phyloP scores from a whole-genome alignment of 1,140 invertebrate genomes.

The Apolygus lucorum region DNA sequence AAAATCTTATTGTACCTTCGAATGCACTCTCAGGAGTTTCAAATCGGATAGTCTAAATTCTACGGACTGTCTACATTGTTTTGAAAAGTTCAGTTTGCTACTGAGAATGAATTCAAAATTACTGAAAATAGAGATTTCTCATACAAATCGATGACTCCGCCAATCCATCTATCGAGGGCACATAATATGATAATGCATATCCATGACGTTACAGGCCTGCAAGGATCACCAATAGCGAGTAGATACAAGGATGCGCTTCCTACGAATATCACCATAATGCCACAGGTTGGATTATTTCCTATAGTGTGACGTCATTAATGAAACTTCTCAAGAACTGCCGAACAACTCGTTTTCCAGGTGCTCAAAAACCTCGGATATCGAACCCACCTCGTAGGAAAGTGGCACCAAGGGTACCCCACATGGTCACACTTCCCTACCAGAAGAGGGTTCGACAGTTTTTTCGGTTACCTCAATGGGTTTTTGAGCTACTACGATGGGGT shows the following conservation, averaged over 20 bases:
- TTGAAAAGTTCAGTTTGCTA: too few species aligned
- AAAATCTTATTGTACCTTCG: conserved; percentile 38
- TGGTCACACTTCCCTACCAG: conserved; percentile 60
- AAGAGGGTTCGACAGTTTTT: conserved; percentile 67
- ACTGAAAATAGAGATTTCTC: too few species aligned
- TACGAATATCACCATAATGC: too few species aligned
- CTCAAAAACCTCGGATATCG: conserved; percentile 69
- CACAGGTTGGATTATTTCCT: too few species aligned
- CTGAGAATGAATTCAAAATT: too few species aligned
- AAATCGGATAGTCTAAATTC: neutral
- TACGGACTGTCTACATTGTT: too few species aligned
- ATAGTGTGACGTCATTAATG: conserved; percentile 57
- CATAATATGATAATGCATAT: too few species aligned
- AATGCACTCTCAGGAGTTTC: conserved; percentile 44
- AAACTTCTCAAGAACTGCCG: conserved; percentile 25
- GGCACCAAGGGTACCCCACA: conserved; percentile 74
- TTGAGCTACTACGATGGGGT: conserved; percentile 82
- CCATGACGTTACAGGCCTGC: too few species aligned
- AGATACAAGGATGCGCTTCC: too few species aligned
- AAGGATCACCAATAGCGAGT: too few species aligned
- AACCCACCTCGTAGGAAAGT: conserved; percentile 83
- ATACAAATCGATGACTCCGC: too few species aligned
- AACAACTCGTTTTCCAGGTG: conserved; percentile 63
- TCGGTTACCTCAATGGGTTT: conserved; percentile 77
- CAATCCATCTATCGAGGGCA: too few species aligned